These are phyloP conservation scores for Pollenia amentaria DNA, from an alignment of 2,888 invertebrate species.

Conservation along the genomic window DNA sequence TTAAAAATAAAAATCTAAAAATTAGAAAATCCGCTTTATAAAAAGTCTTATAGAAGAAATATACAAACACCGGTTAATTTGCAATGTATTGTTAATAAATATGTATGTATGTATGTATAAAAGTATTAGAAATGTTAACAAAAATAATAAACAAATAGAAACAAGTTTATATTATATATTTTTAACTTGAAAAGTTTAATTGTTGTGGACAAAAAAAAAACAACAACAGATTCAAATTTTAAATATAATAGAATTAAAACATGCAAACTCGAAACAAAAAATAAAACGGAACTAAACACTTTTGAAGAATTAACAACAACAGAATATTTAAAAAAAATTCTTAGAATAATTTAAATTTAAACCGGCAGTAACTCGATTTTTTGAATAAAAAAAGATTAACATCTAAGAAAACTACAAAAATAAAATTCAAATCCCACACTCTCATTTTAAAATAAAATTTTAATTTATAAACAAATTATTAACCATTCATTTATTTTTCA, in stretches of 20 bases:
- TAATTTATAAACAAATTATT: slow-evolving; percentile 2
- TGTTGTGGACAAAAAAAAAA: slow-evolving; percentile 29
- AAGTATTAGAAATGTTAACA: slow-evolving; percentile 42
- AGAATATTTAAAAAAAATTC: slow-evolving; percentile 50
- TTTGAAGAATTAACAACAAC: slow-evolving; percentile 11
- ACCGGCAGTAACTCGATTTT: not conserved
- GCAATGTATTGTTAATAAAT: slow-evolving; percentile 65
- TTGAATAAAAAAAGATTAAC: too few relatives aligned
- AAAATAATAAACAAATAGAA: slow-evolving; percentile 60
- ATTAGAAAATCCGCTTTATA: slow-evolving; percentile 30
- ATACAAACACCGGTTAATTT: slow-evolving; percentile 55
- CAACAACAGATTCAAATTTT: not conserved
- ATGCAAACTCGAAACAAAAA: slow-evolving; percentile 46
- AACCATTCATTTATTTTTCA: not conserved
- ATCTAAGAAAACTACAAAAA: too few relatives aligned
- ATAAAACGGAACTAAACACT: slow-evolving; percentile 38
- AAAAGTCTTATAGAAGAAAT: too few relatives aligned
- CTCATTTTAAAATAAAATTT: not conserved
- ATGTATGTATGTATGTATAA: not conserved
- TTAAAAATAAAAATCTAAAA: slow-evolving; percentile 17
- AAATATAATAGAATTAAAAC: slow-evolving; percentile 42
- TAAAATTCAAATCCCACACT: not conserved
- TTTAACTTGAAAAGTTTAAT: not conserved
- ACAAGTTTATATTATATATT: slow-evolving; percentile 55
- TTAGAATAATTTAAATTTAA: slow-evolving; percentile 27